A percentile compares a stretch with the other conserved stretches of the same genome.
These are phyloP conservation scores for Aspidiotus destructor DNA, from an alignment of 2,888 invertebrate genomes.

Conservation along the genomic window DNA sequence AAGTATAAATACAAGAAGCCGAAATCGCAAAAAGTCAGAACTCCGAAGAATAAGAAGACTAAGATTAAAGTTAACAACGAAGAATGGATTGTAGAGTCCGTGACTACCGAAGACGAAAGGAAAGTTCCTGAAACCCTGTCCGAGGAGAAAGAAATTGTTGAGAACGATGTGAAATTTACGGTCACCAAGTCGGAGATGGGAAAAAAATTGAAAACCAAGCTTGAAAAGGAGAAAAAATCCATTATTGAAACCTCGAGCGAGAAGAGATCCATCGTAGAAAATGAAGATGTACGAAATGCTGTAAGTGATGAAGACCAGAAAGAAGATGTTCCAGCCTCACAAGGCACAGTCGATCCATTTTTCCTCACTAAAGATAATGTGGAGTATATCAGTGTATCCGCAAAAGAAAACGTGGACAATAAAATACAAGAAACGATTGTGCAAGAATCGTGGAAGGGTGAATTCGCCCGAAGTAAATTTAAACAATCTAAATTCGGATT, in stretches of 20 bases:
- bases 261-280: background rate
- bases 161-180: background rate
- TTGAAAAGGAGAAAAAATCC: background rate
- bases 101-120: background rate
- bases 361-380: slow-evolving; percentile 35
- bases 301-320: slow-evolving; percentile 8
- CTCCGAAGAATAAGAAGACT: background rate
- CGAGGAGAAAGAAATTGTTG: background rate
- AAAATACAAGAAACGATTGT: background rate
- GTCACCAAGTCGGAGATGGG: background rate
- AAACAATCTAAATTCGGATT: slow-evolving; percentile 5
- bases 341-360: slow-evolving; percentile 35
- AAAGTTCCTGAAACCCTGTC: background rate
- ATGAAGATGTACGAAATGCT: background rate
- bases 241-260: background rate
- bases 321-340: slow-evolving; percentile 20
- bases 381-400: slow-evolving; percentile 34
- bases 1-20: slow-evolving; percentile 32
- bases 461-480: no score
- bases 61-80: background rate
- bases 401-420: slow-evolving; percentile 21
- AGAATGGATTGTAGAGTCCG: background rate
- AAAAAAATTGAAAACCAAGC: background rate
- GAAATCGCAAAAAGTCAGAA: background rate
- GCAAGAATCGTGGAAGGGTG: no score